phyloP scores from a whole-genome alignment of 2,888 invertebrate genomes.

The Oxytorus armatus region DNA sequence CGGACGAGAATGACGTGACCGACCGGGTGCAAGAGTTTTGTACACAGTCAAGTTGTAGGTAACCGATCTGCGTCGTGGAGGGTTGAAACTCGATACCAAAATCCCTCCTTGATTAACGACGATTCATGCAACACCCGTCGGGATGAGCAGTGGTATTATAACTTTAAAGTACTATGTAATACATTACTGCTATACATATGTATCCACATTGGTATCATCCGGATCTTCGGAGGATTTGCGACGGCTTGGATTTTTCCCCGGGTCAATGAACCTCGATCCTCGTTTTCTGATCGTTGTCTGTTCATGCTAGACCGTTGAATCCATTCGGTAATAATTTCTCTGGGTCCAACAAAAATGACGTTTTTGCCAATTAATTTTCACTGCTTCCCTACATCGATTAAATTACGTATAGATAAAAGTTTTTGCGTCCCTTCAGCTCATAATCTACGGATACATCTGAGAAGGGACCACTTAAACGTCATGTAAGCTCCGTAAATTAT shows the following conservation, averaged over 20 bases:
- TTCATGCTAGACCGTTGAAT: neutral
- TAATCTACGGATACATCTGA: neutral
- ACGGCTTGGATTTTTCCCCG: constrained; percentile 78
- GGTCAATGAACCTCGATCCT: constrained; percentile 75
- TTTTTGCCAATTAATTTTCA: neutral
- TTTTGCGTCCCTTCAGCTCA: no score
- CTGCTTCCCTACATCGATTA: neutral
- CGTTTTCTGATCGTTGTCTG: constrained; percentile 42
- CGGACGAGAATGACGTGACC: constrained; percentile 60
- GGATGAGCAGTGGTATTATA: constrained; percentile 70
- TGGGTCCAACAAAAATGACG: neutral
- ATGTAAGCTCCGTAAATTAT: neutral
- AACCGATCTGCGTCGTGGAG: constrained; percentile 67
- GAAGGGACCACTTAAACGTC: neutral
- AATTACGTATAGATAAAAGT: neutral
- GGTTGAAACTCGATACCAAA: constrained; percentile 83
- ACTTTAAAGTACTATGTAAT: constrained; percentile 57
- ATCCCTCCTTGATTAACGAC: constrained; percentile 82
- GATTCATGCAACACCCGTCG: constrained; percentile 78
- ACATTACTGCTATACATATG: constrained; percentile 50
- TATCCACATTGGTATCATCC: constrained; percentile 47
- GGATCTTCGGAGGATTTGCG: constrained; percentile 76
- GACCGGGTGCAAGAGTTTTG: constrained; percentile 53
- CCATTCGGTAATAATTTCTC: neutral
- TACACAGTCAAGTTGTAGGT: constrained; percentile 37